Percentiles rank a stretch among this genome's conserved stretches.
Conservation (phyloP, 2,113 vertebrate genomes). For the Stegastes partitus region DNA sequence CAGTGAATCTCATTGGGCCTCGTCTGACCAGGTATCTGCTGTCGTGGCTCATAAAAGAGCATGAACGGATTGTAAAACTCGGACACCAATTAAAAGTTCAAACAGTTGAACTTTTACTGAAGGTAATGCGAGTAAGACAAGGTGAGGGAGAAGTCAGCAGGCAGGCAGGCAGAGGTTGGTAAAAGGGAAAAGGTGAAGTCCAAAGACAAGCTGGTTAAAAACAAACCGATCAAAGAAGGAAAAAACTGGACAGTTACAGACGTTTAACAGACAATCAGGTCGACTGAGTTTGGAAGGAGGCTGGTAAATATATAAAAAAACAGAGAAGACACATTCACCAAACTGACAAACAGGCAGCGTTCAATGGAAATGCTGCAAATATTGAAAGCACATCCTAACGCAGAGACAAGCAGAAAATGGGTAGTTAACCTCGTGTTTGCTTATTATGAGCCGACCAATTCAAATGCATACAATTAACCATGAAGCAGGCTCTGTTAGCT, state of each 20-base stretch:
- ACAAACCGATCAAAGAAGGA: too few relatives aligned
- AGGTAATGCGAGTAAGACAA: background rate
- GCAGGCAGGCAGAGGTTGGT: background rate
- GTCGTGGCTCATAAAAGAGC: conserved; percentile 2
- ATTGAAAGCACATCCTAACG: background rate
- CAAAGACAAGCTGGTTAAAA: too few relatives aligned
- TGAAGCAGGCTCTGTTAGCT: too few relatives aligned
- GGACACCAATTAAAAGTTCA: conserved; percentile 16
- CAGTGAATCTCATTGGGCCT: background rate
- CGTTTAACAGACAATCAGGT: too few relatives aligned
- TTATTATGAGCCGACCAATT: background rate
- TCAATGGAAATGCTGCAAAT: background rate
- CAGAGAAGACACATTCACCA: too few relatives aligned
- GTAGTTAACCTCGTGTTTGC: too few relatives aligned
- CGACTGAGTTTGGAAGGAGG: too few relatives aligned
- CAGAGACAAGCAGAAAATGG: background rate
- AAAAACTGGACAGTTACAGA: too few relatives aligned
- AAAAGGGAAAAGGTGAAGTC: background rate
- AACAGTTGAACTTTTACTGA: background rate
- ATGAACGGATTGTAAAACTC: background rate
- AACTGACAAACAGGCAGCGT: too few relatives aligned
- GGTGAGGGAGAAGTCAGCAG: conserved; percentile 1
- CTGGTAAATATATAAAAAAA: too few relatives aligned
- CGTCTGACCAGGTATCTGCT: background rate
- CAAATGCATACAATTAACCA: too few relatives aligned